phyloP scores from a whole-genome alignment of 2,888 invertebrate species.

The Anorthoa munda region DNA sequence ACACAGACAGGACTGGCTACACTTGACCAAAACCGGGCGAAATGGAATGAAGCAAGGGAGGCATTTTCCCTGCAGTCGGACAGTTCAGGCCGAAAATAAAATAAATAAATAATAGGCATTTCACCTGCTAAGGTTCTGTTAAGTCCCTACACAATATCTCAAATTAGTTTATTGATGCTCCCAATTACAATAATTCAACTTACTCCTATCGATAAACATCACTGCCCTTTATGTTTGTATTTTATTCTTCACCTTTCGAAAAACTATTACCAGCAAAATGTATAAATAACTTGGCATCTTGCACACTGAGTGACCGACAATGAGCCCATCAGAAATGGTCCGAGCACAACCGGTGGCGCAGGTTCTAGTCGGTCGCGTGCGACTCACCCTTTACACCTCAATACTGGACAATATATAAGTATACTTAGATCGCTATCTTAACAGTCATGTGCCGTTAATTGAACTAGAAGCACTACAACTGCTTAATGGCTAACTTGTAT shows the following conservation, averaged over 20 bases:
- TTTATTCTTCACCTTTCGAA: constrained; percentile 53
- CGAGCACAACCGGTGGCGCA: constrained; percentile 78
- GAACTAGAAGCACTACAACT: constrained; percentile 69
- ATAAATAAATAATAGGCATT: neutral
- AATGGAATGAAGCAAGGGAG: too few relatives aligned
- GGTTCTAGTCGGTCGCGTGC: constrained; percentile 72
- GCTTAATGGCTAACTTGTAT: constrained; percentile 60
- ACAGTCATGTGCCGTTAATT: constrained; percentile 68
- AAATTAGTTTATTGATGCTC: constrained; percentile 27
- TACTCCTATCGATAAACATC: constrained; percentile 37
- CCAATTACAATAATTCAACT: constrained; percentile 43
- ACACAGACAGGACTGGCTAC: too few relatives aligned
- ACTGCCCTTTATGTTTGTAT: constrained; percentile 33
- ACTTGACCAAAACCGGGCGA: too few relatives aligned
- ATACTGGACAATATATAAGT: constrained; percentile 65
- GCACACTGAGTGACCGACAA: constrained; percentile 73
- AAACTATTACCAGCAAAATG: constrained; percentile 35
- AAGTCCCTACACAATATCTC: neutral
- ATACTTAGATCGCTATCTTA: constrained; percentile 63
- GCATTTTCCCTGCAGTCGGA: too few relatives aligned
- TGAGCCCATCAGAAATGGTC: constrained; percentile 80
- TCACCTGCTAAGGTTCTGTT: neutral
- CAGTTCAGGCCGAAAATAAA: too few relatives aligned
- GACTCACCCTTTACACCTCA: constrained; percentile 75
- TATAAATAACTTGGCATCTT: constrained; percentile 66